Evolutionary conservation across 2,888 invertebrate species (phyloP).

Genomic region (Habroteleia sp.): DNA sequence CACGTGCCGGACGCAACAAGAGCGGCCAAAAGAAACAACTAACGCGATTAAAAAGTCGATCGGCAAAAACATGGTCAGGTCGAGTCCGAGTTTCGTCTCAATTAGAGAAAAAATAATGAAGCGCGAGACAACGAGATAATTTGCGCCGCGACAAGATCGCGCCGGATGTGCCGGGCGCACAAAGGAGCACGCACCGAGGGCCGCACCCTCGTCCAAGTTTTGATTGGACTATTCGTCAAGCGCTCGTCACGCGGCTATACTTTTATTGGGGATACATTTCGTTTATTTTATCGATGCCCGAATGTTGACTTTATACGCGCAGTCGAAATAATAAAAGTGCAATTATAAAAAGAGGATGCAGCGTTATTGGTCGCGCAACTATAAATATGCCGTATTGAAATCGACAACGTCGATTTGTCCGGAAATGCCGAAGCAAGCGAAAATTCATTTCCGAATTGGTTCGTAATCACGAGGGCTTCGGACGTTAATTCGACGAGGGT

Average conservation of each 20-base stretch:
- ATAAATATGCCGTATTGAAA: slow-evolving; percentile 25
- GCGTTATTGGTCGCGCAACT: slow-evolving; percentile 52
- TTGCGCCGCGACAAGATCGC: slow-evolving; percentile 53
- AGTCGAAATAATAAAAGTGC: slow-evolving; percentile 60
- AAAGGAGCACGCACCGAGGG: slow-evolving; percentile 67
- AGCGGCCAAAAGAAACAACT: not conserved
- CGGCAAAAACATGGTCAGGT: slow-evolving; percentile 1
- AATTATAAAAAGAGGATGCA: slow-evolving; percentile 54
- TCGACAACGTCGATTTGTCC: slow-evolving; percentile 33
- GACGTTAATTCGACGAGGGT: slow-evolving; percentile 56
- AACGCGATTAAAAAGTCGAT: slow-evolving; percentile 2
- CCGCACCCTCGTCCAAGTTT: slow-evolving; percentile 68
- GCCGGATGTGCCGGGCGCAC: slow-evolving; percentile 65
- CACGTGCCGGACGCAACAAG: not conserved
- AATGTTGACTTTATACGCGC: slow-evolving; percentile 59
- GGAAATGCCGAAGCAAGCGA: slow-evolving; percentile 53
- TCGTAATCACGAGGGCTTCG: slow-evolving; percentile 47
- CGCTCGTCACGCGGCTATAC: slow-evolving; percentile 65
- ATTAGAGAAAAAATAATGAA: slow-evolving; percentile 62
- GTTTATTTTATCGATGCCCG: slow-evolving; percentile 56
- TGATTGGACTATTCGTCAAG: slow-evolving; percentile 75
- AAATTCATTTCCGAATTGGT: slow-evolving; percentile 56
- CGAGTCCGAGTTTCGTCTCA: slow-evolving; percentile 49
- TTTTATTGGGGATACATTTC: slow-evolving; percentile 60
- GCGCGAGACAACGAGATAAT: slow-evolving; percentile 56